Evolutionary conservation across 2,797 vertebrate species (phyloP).

Genomic region (Menidia menidia): DNA sequence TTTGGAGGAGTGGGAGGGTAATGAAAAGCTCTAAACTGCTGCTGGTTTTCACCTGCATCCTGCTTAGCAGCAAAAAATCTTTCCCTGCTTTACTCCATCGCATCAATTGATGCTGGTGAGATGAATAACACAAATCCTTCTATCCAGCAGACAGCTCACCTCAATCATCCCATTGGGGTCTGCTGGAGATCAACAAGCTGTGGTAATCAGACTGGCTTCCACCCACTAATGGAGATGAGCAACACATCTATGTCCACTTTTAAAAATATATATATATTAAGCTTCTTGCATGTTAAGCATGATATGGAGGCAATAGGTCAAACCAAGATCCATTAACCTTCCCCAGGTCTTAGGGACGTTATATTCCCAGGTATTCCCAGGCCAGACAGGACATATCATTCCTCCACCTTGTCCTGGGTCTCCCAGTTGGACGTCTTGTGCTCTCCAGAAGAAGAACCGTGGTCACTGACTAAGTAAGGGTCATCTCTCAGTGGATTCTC

Average conservation of each 20-base stretch:
- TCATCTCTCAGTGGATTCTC: no score
- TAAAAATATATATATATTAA: no score
- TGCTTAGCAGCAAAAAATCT: conserved; percentile 13
- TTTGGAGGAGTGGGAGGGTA: conserved; percentile 18
- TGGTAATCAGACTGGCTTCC: conserved; percentile 4
- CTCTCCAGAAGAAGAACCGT: no score
- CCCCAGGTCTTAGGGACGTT: no score
- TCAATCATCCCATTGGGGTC: conserved; percentile 33
- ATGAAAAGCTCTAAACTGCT: conserved; percentile 44
- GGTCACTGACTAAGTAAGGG: no score
- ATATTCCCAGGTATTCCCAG: no score
- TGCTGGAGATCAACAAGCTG: conserved; percentile 26
- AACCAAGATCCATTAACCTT: no score
- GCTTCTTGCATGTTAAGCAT: no score
- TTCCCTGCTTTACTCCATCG: background rate
- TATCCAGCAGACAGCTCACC: conserved; percentile 50
- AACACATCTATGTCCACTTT: background rate
- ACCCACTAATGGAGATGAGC: conserved; percentile 20
- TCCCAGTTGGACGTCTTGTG: no score
- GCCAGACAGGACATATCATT: no score
- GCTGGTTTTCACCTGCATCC: conserved; percentile 40
- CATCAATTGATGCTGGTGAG: conserved; percentile 79
- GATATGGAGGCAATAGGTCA: no score
- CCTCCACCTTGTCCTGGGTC: no score
- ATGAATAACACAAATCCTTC: conserved; percentile 74